These are phyloP conservation scores for Brienomyrus longianalis DNA, from an alignment of 2,113 vertebrate genomes.

Conservation along the genomic window DNA sequence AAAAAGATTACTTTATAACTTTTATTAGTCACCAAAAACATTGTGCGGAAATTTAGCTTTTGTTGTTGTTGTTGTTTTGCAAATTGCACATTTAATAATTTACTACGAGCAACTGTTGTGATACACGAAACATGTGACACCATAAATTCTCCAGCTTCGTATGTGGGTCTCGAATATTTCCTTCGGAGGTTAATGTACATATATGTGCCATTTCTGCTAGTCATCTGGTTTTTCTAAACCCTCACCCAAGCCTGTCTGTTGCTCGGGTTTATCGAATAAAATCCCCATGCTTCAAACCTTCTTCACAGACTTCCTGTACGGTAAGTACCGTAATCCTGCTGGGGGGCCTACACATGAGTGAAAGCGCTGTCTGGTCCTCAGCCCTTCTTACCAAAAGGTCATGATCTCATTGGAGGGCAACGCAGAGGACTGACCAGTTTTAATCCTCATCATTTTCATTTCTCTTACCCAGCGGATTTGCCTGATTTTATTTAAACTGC, in stretches of 20 bases:
- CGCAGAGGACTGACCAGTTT: slow-evolving; percentile 83
- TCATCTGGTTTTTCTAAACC: slow-evolving; percentile 55
- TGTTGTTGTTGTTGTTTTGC: background rate
- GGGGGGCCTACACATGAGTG: slow-evolving; percentile 64
- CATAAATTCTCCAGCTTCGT: background rate
- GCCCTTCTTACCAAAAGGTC: slow-evolving; percentile 72
- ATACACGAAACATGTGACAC: background rate
- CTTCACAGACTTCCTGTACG: slow-evolving; percentile 68
- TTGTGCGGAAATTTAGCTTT: background rate
- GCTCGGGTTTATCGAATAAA: slow-evolving; percentile 81
- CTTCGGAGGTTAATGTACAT: background rate
- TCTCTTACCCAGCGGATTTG: slow-evolving; percentile 82
- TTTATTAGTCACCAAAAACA: background rate
- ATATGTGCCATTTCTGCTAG: slow-evolving; percentile 9
- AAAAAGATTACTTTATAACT: background rate
- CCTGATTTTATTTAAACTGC: slow-evolving; percentile 88
- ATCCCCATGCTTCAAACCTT: slow-evolving; percentile 73
- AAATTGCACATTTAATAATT: background rate
- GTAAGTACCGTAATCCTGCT: slow-evolving; percentile 82
- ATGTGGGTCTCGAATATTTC: slow-evolving; percentile 13
- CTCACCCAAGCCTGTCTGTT: slow-evolving; percentile 67
- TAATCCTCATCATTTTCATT: slow-evolving; percentile 90
- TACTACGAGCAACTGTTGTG: background rate
- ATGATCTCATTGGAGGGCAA: slow-evolving; percentile 79
- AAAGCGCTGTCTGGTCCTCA: slow-evolving; percentile 79